phyloP scores from a whole-genome alignment of 2,797 vertebrate species.

The Orientallactaga sibirica region DNA sequence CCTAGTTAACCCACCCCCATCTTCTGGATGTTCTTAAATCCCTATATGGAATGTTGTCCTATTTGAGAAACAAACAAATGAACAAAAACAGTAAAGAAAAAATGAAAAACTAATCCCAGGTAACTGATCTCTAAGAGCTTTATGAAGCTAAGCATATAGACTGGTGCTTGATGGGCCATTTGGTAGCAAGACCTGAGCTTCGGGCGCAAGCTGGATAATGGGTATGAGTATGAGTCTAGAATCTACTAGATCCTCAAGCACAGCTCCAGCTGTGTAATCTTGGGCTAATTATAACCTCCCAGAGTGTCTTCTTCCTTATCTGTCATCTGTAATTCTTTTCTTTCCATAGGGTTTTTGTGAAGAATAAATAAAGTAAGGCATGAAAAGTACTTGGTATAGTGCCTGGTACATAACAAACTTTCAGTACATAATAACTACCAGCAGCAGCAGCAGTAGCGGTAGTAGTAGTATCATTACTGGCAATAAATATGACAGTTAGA shows the following conservation, averaged over 20 bases:
- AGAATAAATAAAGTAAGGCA: conserved; percentile 50
- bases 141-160: not conserved
- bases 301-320: conserved; percentile 62
- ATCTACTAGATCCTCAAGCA: conserved; percentile 6
- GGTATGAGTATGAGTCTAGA: not conserved
- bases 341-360: conserved; percentile 6
- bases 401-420: conserved; percentile 43
- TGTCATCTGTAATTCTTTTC: conserved; percentile 15
- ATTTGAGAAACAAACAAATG: not conserved
- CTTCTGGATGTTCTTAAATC: conserved; percentile 42
- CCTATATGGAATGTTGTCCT: conserved; percentile 22
- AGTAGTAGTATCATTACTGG: not conserved
- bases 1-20: not conserved
- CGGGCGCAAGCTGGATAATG: not conserved
- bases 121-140: not conserved
- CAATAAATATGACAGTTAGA: conserved; percentile 36
- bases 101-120: not conserved
- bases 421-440: conserved; percentile 26
- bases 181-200: not conserved
- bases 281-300: conserved; percentile 6
- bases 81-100: not conserved
- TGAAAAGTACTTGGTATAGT: conserved; percentile 45
- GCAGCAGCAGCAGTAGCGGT: not conserved
- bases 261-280: conserved; percentile 31
- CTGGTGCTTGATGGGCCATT: not conserved